Base-by-base conservation (phyloP, 35 echinoderm and acorn worm species). In the Ptychodera flava region DNA sequence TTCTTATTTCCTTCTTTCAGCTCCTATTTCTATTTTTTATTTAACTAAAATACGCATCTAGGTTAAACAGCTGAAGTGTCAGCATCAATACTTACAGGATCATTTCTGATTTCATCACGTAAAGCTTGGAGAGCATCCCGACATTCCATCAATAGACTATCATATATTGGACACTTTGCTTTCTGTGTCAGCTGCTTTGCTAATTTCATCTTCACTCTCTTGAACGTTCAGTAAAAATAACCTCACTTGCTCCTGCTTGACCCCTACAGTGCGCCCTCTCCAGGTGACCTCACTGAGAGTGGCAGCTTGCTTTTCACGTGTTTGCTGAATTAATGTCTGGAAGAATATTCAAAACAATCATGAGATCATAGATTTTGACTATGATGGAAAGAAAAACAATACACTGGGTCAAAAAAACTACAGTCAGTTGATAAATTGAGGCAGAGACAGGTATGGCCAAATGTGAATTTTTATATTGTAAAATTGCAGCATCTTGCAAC, bases 251-350 rank as follows among this genome's bases (percentile, higher is more conserved):
- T 99, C 96, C 33, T 92, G 92, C 35, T 89, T 92, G 33, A 99
- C 96, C 1, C 92, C 90, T 32, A 99, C 90, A 31, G 77, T 92
- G 35, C 96, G 90, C n/a, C 96, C 96, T 83, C 92, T 78, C 96
- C 96, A 99, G 38, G 89, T 93, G 22, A 99, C 93, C 88, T 94
- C 96, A 75, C 96, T 99, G 22, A 94, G 90, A 52, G 96, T 99
- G 0, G 87, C 90, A 29, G 96, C 96, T 78, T 99, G 96, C 45
- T 99, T 99, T 84, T 99, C 96, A 37, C 96, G 85, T 27, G 96
- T 99, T 81, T 94, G 93, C 1, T 87, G 87, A 81, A 98, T 87
- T 80, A 98, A 85, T 81, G 79, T 90, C 95, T 95, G 37, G 16
- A 45, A 82, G 38, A 76, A 30, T 38, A 28, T 37, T 80, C 16